Conservation (phyloP, 64 coral and sea anemone genomes). For the Dendrophyllia cribrosa region DNA sequence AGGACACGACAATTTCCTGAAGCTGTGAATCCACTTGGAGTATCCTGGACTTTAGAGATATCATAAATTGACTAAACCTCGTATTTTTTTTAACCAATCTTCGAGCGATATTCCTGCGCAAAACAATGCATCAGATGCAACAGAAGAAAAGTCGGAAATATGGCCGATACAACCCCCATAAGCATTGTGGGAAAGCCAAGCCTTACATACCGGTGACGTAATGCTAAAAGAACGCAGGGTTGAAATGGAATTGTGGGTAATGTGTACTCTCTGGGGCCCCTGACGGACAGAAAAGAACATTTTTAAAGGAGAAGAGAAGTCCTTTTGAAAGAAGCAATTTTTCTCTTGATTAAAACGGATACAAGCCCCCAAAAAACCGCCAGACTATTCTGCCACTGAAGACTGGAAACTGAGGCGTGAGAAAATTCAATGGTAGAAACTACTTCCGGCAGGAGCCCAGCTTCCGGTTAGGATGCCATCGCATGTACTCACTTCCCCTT, state of each 20-base stretch:
- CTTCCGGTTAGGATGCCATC: not conserved
- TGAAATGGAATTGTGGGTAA: conserved; percentile 38
- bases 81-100: conserved; percentile 73
- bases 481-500: no score
- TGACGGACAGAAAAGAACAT: not conserved
- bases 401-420: not conserved
- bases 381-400: not conserved
- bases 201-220: conserved; percentile 95
- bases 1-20: conserved; percentile 51
- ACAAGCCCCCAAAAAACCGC: not conserved
- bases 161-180: conserved; percentile 63
- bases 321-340: no score
- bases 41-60: conserved; percentile 64
- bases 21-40: conserved; percentile 42
- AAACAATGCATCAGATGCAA: conserved; percentile 85
- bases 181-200: conserved; percentile 92
- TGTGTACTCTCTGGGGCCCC: not conserved
- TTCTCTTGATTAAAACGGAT: not conserved
- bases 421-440: not conserved
- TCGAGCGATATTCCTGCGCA: conserved; percentile 77
- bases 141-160: conserved; percentile 65
- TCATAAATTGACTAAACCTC: conserved; percentile 62
- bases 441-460: not conserved
- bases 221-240: not conserved
- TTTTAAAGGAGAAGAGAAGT: not conserved